Evolutionary conservation across 2,797 vertebrate species (phyloP).

Genomic region (Microcaecilia unicolor): DNA sequence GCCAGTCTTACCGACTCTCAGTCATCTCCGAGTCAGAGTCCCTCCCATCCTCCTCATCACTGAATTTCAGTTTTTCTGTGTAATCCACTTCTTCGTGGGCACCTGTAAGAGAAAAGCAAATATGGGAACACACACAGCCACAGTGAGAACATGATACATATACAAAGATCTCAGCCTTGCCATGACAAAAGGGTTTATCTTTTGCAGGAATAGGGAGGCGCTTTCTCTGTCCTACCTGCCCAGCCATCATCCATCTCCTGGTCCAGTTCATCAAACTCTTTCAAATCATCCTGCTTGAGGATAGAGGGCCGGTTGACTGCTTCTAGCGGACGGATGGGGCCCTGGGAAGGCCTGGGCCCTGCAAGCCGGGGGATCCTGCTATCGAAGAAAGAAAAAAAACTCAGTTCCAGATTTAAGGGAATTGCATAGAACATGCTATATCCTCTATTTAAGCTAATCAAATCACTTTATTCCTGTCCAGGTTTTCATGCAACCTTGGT

Average conservation of each 20-base stretch:
- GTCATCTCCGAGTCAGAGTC: constrained; percentile 69
- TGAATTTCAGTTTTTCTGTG: constrained; percentile 91
- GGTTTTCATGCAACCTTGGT: too few species aligned
- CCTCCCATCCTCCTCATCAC: constrained; percentile 86
- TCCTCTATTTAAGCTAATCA: too few species aligned
- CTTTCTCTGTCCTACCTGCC: constrained; percentile 61
- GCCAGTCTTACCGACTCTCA: constrained; percentile 49
- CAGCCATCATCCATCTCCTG: constrained; percentile 88
- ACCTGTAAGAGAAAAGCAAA: constrained; percentile 48
- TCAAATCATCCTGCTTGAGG: constrained; percentile 87
- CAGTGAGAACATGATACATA: too few species aligned
- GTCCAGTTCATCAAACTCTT: constrained; percentile 81
- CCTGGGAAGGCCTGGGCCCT: constrained; percentile 46
- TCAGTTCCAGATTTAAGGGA: too few species aligned
- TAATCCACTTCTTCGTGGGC: constrained; percentile 95
- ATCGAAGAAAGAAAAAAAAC: not conserved
- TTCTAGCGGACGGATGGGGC: constrained; percentile 62
- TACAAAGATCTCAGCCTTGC: too few species aligned
- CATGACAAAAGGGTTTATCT: not conserved
- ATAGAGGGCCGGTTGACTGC: constrained; percentile 82
- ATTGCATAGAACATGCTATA: too few species aligned
- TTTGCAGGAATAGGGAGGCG: not conserved
- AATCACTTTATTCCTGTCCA: too few species aligned
- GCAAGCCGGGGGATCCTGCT: constrained; percentile 71
- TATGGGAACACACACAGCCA: too few species aligned